Evolutionary conservation across 2,797 vertebrate genomes (phyloP), one percentile per base, ranked within the genome.

Genomic region (Tragopan temminckii): DNA sequence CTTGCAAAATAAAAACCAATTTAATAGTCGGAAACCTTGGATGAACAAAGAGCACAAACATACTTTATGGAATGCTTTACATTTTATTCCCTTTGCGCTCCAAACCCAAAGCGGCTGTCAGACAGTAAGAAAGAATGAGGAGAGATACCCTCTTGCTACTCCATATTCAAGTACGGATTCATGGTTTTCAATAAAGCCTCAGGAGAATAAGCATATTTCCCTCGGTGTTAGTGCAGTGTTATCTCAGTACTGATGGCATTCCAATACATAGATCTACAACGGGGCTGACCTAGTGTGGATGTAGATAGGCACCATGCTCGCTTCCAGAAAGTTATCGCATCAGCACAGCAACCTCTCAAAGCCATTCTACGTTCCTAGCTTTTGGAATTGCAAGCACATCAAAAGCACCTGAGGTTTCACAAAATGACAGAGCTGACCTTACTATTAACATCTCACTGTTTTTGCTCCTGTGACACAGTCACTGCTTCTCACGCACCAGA

Each of bases 61-160:
- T 31, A 76, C 43, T 92, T 79, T 35, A 53, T 38, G 40, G 45
- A 91, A 86, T 12, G 40, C 17, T 81, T 85, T 89, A 69, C 15
- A 42, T 80, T 87, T 89, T 70, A 85, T 59, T 72, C n/a, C 12
- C 36, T 72, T 25, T 84, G 43, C 13, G 68, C 16, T 18, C 1
- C 1, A 8, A 42, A 70, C 18, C 3, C 20, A 81, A 69, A 0
- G 2, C 0, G 0, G 14, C 63, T 70, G 19, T 45, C 67, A 38
- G 43, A 63, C 20, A 79, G 19, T 33, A 9, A 83, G 74, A 85
- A 58, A 29, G 31, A 87, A 80, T 45, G 13, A 72, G 71, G 36
- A 82, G 16, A 77, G 9, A 80, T 19, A 50, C 38, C 50, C 55
- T 66, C 55, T 57, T 35, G 15, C 7, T 31, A 11, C 48, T 72